Conservation (phyloP, 2,888 invertebrate species). For the Deroplatys truncata region DNA sequence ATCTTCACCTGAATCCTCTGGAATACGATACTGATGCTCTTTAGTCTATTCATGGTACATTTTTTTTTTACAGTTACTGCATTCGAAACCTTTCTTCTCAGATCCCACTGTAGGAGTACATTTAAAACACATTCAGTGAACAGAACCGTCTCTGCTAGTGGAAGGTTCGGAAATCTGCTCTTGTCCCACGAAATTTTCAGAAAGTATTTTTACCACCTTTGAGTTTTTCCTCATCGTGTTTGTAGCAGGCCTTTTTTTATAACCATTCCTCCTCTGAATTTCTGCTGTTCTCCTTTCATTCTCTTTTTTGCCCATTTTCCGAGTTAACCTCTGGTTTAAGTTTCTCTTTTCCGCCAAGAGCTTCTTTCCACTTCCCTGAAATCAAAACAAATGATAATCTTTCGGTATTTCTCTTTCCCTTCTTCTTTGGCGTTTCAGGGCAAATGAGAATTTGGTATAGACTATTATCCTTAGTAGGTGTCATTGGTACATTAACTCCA, state of each 20-base stretch:
- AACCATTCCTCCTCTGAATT: neutral
- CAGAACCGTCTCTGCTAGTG: neutral
- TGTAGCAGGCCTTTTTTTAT: neutral
- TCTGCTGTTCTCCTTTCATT: neutral
- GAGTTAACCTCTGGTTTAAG: neutral
- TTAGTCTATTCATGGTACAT: neutral
- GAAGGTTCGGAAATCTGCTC: neutral
- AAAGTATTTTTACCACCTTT: neutral
- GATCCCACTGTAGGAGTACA: neutral
- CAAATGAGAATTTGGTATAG: neutral
- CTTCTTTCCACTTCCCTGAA: no score
- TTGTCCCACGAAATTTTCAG: neutral
- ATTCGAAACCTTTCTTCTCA: neutral
- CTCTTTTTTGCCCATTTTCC: neutral
- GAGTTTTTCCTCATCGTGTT: neutral
- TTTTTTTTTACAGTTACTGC: neutral
- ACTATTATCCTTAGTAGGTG: no score
- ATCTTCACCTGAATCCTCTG: neutral
- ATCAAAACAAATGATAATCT: no score
- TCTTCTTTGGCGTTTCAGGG: slow-evolving; percentile 1
- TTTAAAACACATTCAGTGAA: neutral
- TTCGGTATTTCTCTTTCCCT: neutral
- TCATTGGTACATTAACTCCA: neutral
- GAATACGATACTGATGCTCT: neutral
- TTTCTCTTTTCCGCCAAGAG: neutral